Base-by-base conservation (phyloP, 2,113 vertebrate species). In the Crotalus helleri region DNA sequence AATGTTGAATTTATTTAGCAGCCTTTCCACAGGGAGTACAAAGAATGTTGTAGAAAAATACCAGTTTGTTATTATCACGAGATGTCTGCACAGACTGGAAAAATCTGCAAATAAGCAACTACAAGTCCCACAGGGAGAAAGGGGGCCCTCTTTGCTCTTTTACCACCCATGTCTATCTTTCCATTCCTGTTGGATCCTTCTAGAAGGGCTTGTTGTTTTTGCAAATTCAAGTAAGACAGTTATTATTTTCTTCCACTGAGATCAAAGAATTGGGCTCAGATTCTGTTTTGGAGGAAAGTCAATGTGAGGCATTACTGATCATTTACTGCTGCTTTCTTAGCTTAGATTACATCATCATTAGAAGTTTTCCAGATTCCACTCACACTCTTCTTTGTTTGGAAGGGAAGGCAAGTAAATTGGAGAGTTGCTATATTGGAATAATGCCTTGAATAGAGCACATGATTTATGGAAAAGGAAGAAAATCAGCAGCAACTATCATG, bases 21-120 rank as follows among this genome's bases (percentile, higher is more conserved):
- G 92, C 81, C 49, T 81, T 94, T 93, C 21, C 93, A 95, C 0
- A 74, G 49, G 46, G 39, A 95, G 51, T 95, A 96, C 93, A 97
- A 97, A 96, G 94, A 69, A 26, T 94, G 89, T 69, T 94, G 95
- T 93, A 96, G 86, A 95, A 96, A 96, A 95, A 93, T 3, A 93
- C 81, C 94, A 95, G 88, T 59, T 94, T 87, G 91, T 88, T 61
- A 94, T 54, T 3, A 55, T 23, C 39, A 55, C 55, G 15, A n/a
- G 57, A 13, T 21, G 12, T 51, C 88, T 95, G 64, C 53, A 93
- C 69, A 89, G 15, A 21, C 46, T 61, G n/a, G 51, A 54, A 17
- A 91, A 51, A 85, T 21, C 4, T 85, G 44, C 91, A 95, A 64
- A 87, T 51, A 85, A 95, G 89, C 39, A 61, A 44, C 87, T 57